These are phyloP conservation scores for Plestiodon gilberti DNA, from an alignment of 2,113 vertebrate species.

Conservation along the genomic window DNA sequence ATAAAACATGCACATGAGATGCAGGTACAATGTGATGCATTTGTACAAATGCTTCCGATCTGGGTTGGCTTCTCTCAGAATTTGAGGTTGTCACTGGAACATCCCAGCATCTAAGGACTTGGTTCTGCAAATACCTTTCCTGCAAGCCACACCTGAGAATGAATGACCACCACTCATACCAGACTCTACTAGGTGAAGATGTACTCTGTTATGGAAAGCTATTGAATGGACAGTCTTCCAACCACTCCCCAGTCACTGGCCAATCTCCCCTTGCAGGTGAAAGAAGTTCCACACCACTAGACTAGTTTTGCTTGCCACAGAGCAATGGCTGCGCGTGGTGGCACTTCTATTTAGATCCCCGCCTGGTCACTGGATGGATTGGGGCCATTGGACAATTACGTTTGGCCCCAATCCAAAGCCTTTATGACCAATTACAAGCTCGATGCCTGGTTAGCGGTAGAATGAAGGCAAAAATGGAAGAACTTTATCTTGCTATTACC, in stretches of 20 bases:
- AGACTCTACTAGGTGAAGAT: accelerated
- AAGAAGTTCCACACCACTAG: not conserved
- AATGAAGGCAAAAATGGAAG: not conserved
- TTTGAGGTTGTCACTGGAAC: not conserved
- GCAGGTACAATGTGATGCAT: not conserved
- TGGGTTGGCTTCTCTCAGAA: not conserved
- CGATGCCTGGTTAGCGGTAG: not conserved
- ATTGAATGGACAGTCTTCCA: not conserved
- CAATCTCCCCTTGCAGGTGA: not conserved
- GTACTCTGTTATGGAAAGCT: constrained; percentile 10
- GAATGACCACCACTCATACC: accelerated
- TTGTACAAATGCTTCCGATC: not conserved
- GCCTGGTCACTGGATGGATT: not conserved
- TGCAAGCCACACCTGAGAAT: not conserved
- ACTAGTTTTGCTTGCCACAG: not conserved
- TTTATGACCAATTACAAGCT: not conserved
- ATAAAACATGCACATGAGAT: not conserved
- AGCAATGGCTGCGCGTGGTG: accelerated
- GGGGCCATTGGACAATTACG: not conserved
- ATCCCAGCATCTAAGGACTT: not conserved
- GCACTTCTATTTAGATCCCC: not conserved
- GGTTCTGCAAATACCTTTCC: not conserved
- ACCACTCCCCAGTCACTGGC: not conserved
- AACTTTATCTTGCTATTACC: constrained; percentile 12
- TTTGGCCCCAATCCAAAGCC: not conserved